phyloP scores from a whole-genome alignment of 1,140 invertebrate species.

The Samia ricini region DNA sequence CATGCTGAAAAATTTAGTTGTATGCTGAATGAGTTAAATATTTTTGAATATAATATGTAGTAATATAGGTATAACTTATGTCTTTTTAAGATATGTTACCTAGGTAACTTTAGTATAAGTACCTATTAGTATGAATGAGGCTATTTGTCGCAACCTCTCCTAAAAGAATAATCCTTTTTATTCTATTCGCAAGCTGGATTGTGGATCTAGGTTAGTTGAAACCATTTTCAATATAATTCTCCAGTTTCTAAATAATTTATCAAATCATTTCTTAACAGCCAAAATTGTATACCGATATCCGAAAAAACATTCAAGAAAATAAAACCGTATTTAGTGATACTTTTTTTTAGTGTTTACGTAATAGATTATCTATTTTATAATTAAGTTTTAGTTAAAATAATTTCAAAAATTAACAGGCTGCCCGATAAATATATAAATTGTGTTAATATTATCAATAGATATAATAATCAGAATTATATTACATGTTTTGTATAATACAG shows the following conservation, averaged over 20 bases:
- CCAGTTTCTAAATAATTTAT: not conserved
- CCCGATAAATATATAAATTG: constrained; percentile 1
- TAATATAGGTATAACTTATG: constrained; percentile 1
- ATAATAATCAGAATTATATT: not conserved
- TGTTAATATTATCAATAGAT: not conserved
- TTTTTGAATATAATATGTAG: not conserved
- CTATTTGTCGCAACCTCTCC: not conserved
- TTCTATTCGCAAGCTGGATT: too few relatives aligned
- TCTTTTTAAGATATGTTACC: constrained; percentile 9
- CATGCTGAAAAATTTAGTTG: not conserved
- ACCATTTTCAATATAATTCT: not conserved
- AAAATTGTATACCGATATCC: not conserved
- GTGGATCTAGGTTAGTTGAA: not conserved
- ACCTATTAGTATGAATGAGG: not conserved
- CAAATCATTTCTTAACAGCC: not conserved
- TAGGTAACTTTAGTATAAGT: not conserved
- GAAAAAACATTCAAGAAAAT: not conserved
- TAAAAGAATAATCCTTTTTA: not conserved
- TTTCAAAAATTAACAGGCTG: constrained; percentile 1
- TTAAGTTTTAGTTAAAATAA: not conserved
- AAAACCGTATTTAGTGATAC: not conserved
- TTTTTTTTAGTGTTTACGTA: not conserved
- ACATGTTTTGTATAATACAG: constrained; percentile 16
- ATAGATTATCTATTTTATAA: not conserved
- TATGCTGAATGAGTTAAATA: not conserved